Evolutionary conservation across 2,888 invertebrate genomes (phyloP).

Genomic region (Orthosia gracilis): DNA sequence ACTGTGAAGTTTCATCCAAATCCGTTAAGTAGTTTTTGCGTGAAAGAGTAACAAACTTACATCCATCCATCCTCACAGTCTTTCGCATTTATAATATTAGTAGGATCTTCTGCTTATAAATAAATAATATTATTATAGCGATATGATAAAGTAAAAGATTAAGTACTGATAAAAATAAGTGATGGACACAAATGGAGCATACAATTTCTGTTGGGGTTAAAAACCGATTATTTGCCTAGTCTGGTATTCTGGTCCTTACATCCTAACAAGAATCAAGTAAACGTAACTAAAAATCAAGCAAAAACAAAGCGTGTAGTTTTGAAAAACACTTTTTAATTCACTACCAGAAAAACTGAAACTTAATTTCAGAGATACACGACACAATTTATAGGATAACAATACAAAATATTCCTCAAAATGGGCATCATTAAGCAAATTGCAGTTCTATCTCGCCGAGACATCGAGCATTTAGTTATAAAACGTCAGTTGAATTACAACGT

Average conservation of each 20-base stretch:
- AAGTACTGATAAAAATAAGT: slow-evolving; percentile 26
- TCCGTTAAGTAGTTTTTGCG: too few relatives aligned
- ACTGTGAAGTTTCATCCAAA: too few relatives aligned
- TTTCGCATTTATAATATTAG: too few relatives aligned
- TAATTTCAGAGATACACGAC: slow-evolving; percentile 5
- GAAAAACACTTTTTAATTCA: neutral
- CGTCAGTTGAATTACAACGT: slow-evolving; percentile 55
- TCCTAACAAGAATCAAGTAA: neutral
- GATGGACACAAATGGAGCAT: slow-evolving; percentile 15
- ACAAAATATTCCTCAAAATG: slow-evolving; percentile 43
- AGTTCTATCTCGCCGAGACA: slow-evolving; percentile 60
- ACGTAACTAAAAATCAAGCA: neutral
- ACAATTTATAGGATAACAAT: slow-evolving; percentile 36
- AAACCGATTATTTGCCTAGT: neutral
- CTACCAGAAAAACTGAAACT: neutral
- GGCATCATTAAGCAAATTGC: slow-evolving; percentile 58
- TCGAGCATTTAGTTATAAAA: slow-evolving; percentile 53
- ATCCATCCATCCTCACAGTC: too few relatives aligned
- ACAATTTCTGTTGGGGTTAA: neutral
- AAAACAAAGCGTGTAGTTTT: neutral
- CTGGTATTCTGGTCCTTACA: neutral
- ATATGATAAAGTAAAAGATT: slow-evolving; percentile 18
- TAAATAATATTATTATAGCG: slow-evolving; percentile 40
- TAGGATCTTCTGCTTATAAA: too few relatives aligned
- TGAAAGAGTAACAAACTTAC: too few relatives aligned